phyloP scores from a whole-genome alignment of 2,888 invertebrate genomes.

The Osmoderma eremita region DNA sequence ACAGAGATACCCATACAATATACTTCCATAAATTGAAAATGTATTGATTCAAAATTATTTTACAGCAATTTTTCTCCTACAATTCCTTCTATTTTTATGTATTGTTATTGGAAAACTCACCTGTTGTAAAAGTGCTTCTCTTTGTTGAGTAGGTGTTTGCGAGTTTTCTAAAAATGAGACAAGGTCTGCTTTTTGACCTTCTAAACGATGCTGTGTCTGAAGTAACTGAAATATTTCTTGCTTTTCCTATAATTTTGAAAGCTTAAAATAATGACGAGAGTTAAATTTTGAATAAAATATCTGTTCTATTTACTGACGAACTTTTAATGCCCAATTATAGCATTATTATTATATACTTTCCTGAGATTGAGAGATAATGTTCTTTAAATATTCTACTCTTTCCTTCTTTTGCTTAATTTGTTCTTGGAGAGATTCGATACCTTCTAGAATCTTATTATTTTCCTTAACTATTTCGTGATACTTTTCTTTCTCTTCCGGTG shows the following conservation, averaged over 20 bases:
- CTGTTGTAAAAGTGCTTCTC: constrained; percentile 52
- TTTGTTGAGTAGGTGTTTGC: constrained; percentile 52
- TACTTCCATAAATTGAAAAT: neutral
- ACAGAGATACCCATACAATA: neutral
- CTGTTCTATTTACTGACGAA: too few species aligned
- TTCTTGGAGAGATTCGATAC: constrained; percentile 48
- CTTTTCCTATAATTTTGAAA: constrained; percentile 46
- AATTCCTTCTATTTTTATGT: neutral
- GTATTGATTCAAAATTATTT: neutral
- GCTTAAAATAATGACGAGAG: too few species aligned
- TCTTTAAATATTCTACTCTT: constrained; percentile 48
- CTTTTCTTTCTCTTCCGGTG: constrained; percentile 49
- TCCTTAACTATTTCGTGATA: constrained; percentile 50
- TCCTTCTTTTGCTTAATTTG: constrained; percentile 50
- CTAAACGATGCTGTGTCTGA: constrained; percentile 47
- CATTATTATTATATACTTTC: constrained; percentile 41
- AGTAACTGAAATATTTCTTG: constrained; percentile 50
- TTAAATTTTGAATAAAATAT: too few species aligned
- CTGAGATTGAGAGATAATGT: constrained; percentile 48
- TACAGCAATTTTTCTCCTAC: neutral
- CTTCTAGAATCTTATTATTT: constrained; percentile 47
- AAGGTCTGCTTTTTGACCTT: constrained; percentile 49
- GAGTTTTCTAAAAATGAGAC: constrained; percentile 50
- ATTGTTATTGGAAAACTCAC: constrained; percentile 4
- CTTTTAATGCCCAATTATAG: neutral